Evolutionary conservation across 1,140 invertebrate species (phyloP).

Genomic region (Anastrepha ludens): DNA sequence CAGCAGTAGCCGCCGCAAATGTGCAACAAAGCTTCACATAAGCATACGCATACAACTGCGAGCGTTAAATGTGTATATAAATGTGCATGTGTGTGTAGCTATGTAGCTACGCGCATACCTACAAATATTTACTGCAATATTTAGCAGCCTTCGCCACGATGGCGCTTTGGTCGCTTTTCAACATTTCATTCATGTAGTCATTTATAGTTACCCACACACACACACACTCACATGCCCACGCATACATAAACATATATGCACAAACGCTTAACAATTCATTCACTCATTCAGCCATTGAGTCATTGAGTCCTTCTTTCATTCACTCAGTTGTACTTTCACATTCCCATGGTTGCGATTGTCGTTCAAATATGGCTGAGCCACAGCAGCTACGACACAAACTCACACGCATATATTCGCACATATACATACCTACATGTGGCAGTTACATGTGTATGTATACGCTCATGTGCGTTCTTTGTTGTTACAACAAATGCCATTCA

Average conservation of each 20-base stretch:
- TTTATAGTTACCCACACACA: not conserved
- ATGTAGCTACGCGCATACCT: not conserved
- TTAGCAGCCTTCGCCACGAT: slow-evolving; percentile 10
- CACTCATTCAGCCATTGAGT: not conserved
- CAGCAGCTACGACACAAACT: not conserved
- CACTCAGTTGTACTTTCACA: not conserved
- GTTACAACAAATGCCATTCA: not conserved
- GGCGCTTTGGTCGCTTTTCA: slow-evolving; percentile 23
- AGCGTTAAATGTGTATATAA: too few relatives aligned
- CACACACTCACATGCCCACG: not conserved
- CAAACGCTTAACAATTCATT: not conserved
- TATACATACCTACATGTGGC: not conserved
- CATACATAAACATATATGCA: not conserved
- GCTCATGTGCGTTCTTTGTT: not conserved
- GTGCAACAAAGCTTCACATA: too few relatives aligned
- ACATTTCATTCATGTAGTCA: slow-evolving; percentile 18
- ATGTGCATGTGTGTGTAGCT: not conserved
- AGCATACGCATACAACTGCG: too few relatives aligned
- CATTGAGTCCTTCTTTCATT: not conserved
- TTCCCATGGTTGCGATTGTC: slow-evolving; percentile 1
- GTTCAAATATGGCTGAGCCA: not conserved
- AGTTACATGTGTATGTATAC: not conserved
- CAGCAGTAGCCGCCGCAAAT: too few relatives aligned
- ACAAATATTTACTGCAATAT: not conserved
- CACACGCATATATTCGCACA: too few relatives aligned